phyloP scores from a whole-genome alignment of 2,888 invertebrate species.

The Augochlorella aurata region DNA sequence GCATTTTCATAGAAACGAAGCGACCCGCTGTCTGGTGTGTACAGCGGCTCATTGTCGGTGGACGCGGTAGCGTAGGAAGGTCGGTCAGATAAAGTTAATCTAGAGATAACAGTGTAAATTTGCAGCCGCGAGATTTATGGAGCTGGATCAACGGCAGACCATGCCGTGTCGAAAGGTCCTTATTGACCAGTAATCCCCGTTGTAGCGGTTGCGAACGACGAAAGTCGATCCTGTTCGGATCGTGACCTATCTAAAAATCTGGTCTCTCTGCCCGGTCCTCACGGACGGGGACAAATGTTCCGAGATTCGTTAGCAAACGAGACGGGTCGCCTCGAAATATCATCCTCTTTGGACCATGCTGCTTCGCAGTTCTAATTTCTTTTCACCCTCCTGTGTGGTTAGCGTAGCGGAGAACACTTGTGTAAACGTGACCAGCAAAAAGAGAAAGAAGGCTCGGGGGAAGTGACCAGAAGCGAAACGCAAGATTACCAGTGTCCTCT shows the following conservation, averaged over 20 bases:
- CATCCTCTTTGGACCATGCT: constrained; percentile 1
- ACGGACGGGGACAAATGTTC: constrained; percentile 21
- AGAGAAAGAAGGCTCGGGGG: neutral
- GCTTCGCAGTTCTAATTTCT: constrained; percentile 21
- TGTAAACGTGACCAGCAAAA: constrained; percentile 65
- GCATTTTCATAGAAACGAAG: neutral
- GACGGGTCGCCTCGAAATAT: constrained; percentile 22
- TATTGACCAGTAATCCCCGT: constrained; percentile 7
- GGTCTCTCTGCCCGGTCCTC: neutral
- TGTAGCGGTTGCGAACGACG: neutral
- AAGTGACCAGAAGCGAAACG: constrained; percentile 58
- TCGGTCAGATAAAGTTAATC: constrained; percentile 57
- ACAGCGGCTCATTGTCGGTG: too few relatives aligned
- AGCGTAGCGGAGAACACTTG: constrained; percentile 52
- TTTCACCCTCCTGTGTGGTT: neutral
- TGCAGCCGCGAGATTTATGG: constrained; percentile 44
- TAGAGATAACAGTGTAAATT: constrained; percentile 61
- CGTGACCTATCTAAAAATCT: constrained; percentile 41
- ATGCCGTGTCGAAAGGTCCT: constrained; percentile 24
- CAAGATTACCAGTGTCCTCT: constrained; percentile 45
- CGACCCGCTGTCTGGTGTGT: neutral
- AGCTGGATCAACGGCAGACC: constrained; percentile 38
- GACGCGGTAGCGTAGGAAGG: constrained; percentile 45
- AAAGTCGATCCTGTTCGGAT: constrained; percentile 26
- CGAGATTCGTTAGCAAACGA: constrained; percentile 29